These are phyloP conservation scores for Bombycilla garrulus DNA, from an alignment of 2,113 vertebrate species.

Conservation along the genomic window DNA sequence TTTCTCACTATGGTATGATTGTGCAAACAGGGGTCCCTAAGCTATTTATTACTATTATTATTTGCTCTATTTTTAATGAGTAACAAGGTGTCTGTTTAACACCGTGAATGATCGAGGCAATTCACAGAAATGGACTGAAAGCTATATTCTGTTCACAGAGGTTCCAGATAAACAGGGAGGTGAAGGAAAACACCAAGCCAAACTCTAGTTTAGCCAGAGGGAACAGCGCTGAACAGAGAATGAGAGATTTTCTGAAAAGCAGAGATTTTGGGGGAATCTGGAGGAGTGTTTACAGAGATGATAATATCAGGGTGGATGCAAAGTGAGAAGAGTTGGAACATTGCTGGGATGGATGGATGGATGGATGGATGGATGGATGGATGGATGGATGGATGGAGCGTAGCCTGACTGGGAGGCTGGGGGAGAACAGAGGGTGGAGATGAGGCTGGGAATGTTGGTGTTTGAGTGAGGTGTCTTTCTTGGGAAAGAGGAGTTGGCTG, in stretches of 20 bases:
- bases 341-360: neutral
- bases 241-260: neutral
- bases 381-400: neutral
- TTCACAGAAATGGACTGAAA: neutral
- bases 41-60: slow-evolving; percentile 17
- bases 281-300: neutral
- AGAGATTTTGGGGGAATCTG: neutral
- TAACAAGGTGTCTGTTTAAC: neutral
- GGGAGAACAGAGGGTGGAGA: neutral
- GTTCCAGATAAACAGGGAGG: neutral
- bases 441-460: neutral
- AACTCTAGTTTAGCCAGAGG: neutral
- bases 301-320: neutral
- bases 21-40: neutral
- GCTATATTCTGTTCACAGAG: neutral
- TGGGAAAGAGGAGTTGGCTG: neutral
- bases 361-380: neutral
- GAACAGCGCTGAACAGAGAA: neutral
- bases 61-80: slow-evolving; percentile 14
- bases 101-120: neutral
- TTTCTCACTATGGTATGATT: neutral
- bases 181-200: neutral
- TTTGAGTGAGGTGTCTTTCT: neutral
- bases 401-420: neutral
- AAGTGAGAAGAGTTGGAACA: neutral